phyloP scores from a whole-genome alignment of 1,140 invertebrate genomes.

The Lepidurus arcticus region DNA sequence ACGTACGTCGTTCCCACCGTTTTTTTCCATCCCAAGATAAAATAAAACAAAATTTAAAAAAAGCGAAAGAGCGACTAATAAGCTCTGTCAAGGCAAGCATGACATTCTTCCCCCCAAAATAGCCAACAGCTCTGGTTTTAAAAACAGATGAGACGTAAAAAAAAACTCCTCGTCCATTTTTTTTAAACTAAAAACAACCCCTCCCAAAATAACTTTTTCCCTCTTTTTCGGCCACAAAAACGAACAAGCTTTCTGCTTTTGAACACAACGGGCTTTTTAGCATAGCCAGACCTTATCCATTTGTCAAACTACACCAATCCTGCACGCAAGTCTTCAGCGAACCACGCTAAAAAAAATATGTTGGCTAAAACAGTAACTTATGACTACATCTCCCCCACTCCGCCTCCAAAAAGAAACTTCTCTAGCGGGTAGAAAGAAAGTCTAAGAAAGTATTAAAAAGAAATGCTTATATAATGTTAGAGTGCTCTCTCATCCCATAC shows the following conservation, averaged over 20 bases:
- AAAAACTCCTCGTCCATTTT: not conserved
- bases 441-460: too few relatives aligned
- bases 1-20: too few relatives aligned
- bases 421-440: too few relatives aligned
- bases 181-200: not conserved
- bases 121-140: conserved; percentile 19
- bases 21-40: not conserved
- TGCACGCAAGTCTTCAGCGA: not conserved
- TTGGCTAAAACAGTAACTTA: too few relatives aligned
- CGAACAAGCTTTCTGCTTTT: not conserved
- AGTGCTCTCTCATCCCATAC: too few relatives aligned
- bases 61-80: not conserved
- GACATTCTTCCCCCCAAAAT: not conserved
- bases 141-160: not conserved
- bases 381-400: too few relatives aligned
- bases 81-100: not conserved
- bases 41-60: not conserved
- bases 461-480: too few relatives aligned
- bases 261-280: not conserved
- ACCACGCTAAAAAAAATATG: not conserved
- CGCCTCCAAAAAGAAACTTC: too few relatives aligned
- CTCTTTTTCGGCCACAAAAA: conserved; percentile 9
- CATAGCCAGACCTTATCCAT: not conserved
- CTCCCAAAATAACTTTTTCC: not conserved
- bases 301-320: not conserved